Evolutionary conservation across 2,797 vertebrate species (phyloP), one percentile per base, ranked within the genome.

Genomic region (Malurus leucopterus): DNA sequence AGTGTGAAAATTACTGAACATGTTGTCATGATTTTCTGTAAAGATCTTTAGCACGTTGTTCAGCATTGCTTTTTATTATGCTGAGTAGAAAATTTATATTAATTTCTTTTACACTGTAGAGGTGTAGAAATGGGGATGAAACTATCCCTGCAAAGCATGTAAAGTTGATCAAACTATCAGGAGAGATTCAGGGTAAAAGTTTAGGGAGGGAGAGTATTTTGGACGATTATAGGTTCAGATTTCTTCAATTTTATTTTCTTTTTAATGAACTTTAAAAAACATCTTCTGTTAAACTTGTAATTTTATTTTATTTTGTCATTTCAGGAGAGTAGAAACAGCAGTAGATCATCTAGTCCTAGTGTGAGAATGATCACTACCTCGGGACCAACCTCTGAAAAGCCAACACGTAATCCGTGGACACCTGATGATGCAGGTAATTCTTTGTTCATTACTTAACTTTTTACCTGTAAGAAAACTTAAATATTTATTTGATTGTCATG

Each of bases 311-410:
- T 62, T 89, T 80, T 49, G 24, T 77, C 6, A 65, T 71, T 93
- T 96, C 94, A 99, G 98, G 98, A 98, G 79, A 99, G 98, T 93
- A 97, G 98, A 96, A 98, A 96, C 97, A 99, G 98, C 97, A 99
- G 99, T 97, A 98, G 99, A 75, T 99, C 99, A 68, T 99, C 99
- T 91, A 99, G 99, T 96, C 99, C 99, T 71, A 99, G 98, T 91
- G 95, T 99, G 93, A 98, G 98, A 98, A 99, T 99, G 98, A 98
- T 99, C 97, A 98, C 98, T 55, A 96, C 98, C 81, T 98, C 99
- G 94, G 98, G 97, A 97, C 97, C 97, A 97, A 97, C 97, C 86
- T 97, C 98, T 93, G 99, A 99, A 97, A 98, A 98, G 50, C 96
- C 97, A 93, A 47, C 96, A 95, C 97, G 98, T 94, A 97, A 97